Percentiles rank a stretch among this genome's conserved stretches.
Conservation (phyloP, 2,113 vertebrate species). For the Macquaria australasica region DNA sequence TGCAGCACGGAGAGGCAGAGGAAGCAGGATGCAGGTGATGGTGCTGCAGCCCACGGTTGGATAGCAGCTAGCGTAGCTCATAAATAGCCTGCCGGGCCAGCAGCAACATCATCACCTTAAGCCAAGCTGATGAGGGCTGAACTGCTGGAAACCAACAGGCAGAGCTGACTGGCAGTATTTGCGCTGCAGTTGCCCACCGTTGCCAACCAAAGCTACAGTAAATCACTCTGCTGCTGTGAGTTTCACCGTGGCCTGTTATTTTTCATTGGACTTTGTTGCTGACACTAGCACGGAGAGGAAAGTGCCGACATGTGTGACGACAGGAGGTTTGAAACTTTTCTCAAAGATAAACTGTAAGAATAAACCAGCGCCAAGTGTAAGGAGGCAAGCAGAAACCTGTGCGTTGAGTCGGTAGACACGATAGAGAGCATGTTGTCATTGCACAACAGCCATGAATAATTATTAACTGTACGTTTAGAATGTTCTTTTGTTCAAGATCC, state of each 20-base stretch:
- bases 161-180: constrained; percentile 49
- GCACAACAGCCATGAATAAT: background rate
- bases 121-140: constrained; percentile 38
- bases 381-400: background rate
- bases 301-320: background rate
- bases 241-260: constrained; percentile 19
- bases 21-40: constrained; percentile 1
- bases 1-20: constrained; percentile 1
- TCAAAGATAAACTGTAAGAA: constrained; percentile 15
- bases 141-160: constrained; percentile 30
- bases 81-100: constrained; percentile 1
- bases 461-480: background rate
- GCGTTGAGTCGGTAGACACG: background rate
- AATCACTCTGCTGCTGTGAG: constrained; percentile 26
- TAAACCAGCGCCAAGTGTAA: background rate
- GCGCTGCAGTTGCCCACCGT: background rate
- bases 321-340: constrained; percentile 18
- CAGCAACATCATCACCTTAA: constrained; percentile 25
- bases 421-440: background rate
- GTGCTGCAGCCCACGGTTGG: constrained; percentile 20
- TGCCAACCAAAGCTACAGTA: constrained; percentile 36
- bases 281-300: constrained; percentile 30
- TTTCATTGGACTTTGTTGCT: constrained; percentile 19
- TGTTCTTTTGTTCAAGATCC: background rate
- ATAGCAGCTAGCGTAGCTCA: constrained; percentile 10